phyloP scores from a whole-genome alignment of 2,797 vertebrate species.

The Smutsia temminckii region DNA sequence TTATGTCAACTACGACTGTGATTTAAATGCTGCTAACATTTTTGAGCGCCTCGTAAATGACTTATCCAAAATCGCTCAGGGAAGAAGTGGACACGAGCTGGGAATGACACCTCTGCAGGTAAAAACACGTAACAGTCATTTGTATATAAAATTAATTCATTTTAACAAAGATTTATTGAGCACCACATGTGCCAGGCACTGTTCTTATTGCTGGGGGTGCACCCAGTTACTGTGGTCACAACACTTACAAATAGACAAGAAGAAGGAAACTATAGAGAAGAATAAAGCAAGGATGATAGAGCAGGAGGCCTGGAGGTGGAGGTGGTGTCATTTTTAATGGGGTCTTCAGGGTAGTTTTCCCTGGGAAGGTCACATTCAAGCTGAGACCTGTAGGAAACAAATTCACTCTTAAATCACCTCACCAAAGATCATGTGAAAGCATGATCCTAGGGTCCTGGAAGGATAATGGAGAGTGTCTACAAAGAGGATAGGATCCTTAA shows the following conservation, averaged over 20 bases:
- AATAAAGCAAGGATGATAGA: neutral
- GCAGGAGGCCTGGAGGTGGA: neutral
- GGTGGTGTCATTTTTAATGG: neutral
- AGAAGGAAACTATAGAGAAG: neutral
- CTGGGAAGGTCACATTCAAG: neutral
- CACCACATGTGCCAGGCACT: too few species aligned
- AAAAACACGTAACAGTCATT: neutral
- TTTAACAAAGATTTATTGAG: neutral
- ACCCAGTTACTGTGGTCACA: neutral
- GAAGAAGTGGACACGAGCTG: constrained; percentile 96
- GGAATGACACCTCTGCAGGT: constrained; percentile 95
- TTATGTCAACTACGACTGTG: constrained; percentile 99
- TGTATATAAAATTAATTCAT: neutral
- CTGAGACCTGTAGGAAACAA: neutral
- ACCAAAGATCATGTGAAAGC: neutral
- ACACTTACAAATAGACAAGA: neutral
- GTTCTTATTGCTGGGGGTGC: neutral
- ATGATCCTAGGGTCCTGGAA: neutral
- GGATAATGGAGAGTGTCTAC: neutral
- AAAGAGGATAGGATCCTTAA: neutral
- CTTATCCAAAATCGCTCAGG: constrained; percentile 98
- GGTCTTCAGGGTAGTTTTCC: neutral
- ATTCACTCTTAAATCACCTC: neutral
- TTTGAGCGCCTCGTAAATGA: constrained; percentile 98
- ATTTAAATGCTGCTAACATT: constrained; percentile 98